Percentiles rank a stretch among this genome's conserved stretches.
Conservation (phyloP, 2,888 invertebrate species). For the Trissolcus japonicus region DNA sequence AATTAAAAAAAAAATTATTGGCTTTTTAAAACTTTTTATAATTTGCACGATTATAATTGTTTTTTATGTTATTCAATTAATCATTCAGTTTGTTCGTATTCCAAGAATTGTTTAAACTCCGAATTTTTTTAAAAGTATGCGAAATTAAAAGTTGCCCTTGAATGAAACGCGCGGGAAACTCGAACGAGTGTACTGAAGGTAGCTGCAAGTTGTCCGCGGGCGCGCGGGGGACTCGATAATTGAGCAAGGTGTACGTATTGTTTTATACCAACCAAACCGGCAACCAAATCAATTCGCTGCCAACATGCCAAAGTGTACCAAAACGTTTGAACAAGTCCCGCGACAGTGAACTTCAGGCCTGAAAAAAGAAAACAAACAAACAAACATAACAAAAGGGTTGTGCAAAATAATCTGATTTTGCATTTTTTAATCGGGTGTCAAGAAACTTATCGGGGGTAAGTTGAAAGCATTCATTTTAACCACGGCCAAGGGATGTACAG, state of each 20-base stretch:
- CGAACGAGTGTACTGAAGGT: neutral
- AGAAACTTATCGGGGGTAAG: neutral
- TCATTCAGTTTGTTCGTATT: neutral
- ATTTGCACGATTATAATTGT: too few species aligned
- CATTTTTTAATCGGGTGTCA: too few species aligned
- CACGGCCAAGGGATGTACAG: neutral
- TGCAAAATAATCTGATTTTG: too few species aligned
- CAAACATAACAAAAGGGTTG: too few species aligned
- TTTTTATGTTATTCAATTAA: neutral
- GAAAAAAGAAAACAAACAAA: too few species aligned
- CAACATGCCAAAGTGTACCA: too few species aligned
- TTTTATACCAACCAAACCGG: neutral
- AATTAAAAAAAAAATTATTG: too few species aligned
- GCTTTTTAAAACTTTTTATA: too few species aligned
- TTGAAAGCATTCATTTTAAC: neutral
- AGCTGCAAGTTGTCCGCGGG: neutral
- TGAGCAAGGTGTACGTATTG: slow-evolving; percentile 10
- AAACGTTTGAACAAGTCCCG: too few species aligned
- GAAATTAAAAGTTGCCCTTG: neutral
- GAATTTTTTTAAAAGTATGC: too few species aligned
- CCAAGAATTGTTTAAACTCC: neutral
- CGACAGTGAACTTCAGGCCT: too few species aligned
- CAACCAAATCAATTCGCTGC: too few species aligned
- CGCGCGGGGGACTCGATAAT: slow-evolving; percentile 5
- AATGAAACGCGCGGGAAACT: neutral